Evolutionary conservation across 2,113 vertebrate species (phyloP).

Genomic region (Tyrannus savana): DNA sequence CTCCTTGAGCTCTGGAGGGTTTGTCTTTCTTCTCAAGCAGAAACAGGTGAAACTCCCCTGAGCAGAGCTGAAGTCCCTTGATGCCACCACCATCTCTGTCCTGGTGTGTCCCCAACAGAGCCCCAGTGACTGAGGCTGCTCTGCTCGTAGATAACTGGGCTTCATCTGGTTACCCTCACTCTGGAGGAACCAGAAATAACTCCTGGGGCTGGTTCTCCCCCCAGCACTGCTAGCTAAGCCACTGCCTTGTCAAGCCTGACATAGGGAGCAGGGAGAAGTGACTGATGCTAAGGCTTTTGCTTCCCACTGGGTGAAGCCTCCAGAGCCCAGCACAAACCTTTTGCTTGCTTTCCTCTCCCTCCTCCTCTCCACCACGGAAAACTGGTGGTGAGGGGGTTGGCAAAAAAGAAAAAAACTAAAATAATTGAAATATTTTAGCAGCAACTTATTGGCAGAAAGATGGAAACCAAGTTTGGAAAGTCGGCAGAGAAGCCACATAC

Average conservation of each 20-base stretch:
- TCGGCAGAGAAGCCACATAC: not conserved
- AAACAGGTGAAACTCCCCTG: not conserved
- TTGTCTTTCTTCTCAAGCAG: not conserved
- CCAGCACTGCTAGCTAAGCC: not conserved
- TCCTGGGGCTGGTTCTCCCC: not conserved
- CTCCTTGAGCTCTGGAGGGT: not conserved
- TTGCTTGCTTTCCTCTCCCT: not conserved
- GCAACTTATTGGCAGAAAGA: not conserved
- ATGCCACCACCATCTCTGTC: not conserved
- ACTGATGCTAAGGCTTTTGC: not conserved
- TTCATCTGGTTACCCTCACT: not conserved
- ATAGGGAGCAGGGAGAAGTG: not conserved
- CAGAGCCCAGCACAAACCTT: not conserved
- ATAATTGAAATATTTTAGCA: not conserved
- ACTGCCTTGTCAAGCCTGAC: not conserved
- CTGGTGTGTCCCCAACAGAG: not conserved
- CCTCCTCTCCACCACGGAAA: not conserved
- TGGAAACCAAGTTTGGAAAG: not conserved
- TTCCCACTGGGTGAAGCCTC: not conserved
- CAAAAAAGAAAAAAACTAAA: not conserved
- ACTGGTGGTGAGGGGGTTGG: not conserved
- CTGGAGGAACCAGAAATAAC: not conserved
- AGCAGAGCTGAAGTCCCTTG: not conserved
- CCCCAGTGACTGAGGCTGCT: not conserved
- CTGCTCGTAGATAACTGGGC: not conserved